Conservation (phyloP, 2,797 vertebrate species). For the Paramormyrops hopkinsi region DNA sequence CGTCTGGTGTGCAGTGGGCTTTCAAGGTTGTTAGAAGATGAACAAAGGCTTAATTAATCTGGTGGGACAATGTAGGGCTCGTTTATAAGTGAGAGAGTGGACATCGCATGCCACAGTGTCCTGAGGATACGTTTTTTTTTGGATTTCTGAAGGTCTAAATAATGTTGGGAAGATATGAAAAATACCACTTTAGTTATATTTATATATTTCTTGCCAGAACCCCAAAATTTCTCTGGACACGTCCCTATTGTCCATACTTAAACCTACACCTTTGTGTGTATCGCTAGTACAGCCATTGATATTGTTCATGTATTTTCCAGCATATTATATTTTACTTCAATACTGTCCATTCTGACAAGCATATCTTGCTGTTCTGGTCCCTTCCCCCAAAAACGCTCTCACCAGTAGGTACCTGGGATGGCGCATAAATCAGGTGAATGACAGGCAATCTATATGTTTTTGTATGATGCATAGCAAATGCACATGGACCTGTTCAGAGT, state of each 20-base stretch:
- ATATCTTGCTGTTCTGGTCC: not conserved
- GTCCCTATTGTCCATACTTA: not conserved
- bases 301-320: not conserved
- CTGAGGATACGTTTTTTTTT: not conserved
- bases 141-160: not conserved
- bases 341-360: not conserved
- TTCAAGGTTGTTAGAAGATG: constrained; percentile 14
- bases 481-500: not conserved
- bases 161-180: not conserved
- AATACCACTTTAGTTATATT: not conserved
- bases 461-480: not conserved
- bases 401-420: not conserved
- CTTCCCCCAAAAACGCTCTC: not conserved
- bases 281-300: not conserved
- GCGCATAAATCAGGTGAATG: not conserved
- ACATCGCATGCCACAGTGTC: not conserved
- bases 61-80: not conserved
- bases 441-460: not conserved
- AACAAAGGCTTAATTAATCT: constrained; percentile 16
- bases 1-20: constrained; percentile 2
- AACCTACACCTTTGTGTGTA: not conserved
- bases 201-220: not conserved
- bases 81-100: not conserved
- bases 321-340: not conserved
- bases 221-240: not conserved